Conservation (phyloP, 2,113 vertebrate species). For the Patagioenas fasciata region DNA sequence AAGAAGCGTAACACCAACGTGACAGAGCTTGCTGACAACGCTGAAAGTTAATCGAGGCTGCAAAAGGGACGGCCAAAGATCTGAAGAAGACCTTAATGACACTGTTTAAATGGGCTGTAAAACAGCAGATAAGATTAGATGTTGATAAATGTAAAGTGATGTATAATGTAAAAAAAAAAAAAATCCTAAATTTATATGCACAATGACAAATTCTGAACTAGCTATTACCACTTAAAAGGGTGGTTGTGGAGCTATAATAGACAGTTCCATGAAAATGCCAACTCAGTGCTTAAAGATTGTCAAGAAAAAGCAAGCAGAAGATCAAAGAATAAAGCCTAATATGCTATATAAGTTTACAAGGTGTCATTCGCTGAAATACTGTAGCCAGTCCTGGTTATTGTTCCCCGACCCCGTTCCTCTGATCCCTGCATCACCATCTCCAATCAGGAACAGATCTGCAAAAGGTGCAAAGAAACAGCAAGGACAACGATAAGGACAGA, state of each 20-base stretch:
- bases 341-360: neutral
- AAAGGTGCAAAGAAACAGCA: neutral
- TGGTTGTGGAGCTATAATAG: neutral
- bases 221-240: neutral
- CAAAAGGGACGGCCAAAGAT: neutral
- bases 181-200: neutral
- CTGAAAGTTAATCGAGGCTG: neutral
- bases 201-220: neutral
- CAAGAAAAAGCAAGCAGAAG: neutral
- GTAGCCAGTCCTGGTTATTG: neutral
- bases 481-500: neutral
- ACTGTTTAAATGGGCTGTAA: neutral
- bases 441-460: neutral
- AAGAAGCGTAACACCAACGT: neutral
- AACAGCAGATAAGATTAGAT: neutral
- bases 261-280: neutral
- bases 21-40: neutral
- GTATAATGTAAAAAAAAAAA: neutral
- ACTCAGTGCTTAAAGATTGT: neutral
- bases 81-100: neutral
- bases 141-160: neutral
- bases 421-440: neutral
- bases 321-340: neutral
- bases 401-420: neutral
- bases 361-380: neutral